A percentile compares a stretch with the other conserved stretches of the same genome.
Conservation (phyloP, 2,888 invertebrate species). For the Drosophila meridionalis region DNA sequence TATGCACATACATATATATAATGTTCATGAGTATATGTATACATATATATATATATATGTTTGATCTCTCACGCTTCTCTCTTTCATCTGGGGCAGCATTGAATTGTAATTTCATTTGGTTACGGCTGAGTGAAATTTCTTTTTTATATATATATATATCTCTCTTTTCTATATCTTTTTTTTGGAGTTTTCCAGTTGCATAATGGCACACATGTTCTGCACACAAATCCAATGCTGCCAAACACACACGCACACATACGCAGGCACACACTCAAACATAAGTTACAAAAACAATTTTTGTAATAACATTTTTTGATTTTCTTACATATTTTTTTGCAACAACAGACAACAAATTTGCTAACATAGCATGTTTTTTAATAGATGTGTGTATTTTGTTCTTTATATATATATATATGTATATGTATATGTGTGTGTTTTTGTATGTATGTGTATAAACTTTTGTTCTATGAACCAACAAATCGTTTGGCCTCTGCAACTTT, state of each 20-base stretch:
- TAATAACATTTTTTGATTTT: slow-evolving; percentile 41
- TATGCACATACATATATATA: slow-evolving; percentile 20
- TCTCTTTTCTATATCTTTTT: not conserved
- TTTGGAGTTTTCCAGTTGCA: slow-evolving; percentile 44
- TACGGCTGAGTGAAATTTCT: slow-evolving; percentile 38
- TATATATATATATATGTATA: not conserved
- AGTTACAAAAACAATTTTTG: slow-evolving; percentile 55
- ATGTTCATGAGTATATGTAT: slow-evolving; percentile 10
- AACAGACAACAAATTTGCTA: slow-evolving; percentile 76
- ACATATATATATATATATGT: slow-evolving; percentile 11
- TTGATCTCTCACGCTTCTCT: slow-evolving; percentile 8
- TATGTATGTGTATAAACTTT: slow-evolving; percentile 57
- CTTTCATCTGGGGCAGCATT: slow-evolving; percentile 43
- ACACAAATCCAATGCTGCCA: slow-evolving; percentile 48
- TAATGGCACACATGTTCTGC: slow-evolving; percentile 50
- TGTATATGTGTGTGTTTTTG: slow-evolving; percentile 26
- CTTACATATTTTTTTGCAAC: slow-evolving; percentile 34
- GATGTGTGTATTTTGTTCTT: slow-evolving; percentile 37
- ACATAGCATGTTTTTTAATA: slow-evolving; percentile 64
- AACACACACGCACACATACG: slow-evolving; percentile 16
- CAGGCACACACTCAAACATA: slow-evolving; percentile 18
- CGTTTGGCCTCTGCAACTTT: slow-evolving; percentile 58
- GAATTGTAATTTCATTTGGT: slow-evolving; percentile 50
- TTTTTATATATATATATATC: slow-evolving; percentile 11
- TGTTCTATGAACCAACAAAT: slow-evolving; percentile 75